Base-by-base conservation (phyloP, 2,113 vertebrate genomes). In the Oryctolagus cuniculus region DNA sequence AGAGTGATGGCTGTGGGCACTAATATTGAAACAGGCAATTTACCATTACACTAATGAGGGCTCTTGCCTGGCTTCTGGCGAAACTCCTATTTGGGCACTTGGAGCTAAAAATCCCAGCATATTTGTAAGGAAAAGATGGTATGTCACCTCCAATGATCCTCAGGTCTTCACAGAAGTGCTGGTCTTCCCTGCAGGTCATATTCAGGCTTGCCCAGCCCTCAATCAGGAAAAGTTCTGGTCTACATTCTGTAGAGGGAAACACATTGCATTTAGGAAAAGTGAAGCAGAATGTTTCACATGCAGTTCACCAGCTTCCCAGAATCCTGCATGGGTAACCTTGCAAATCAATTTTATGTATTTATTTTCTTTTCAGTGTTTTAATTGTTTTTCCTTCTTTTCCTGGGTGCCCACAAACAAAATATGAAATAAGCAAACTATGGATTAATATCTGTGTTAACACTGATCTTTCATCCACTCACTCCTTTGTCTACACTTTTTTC, bases 351-450 rank as follows among this genome's bases (percentile, higher is more conserved):
- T 29, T 64, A 19, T 72, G 9, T 0, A 44, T 51, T 21, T 77
- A 22, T 70, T 85, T 91, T 81, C 53, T 85, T 44, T 92, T 82
- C 31, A 7, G 9, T 67, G 89, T 53, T 66, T 86, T 64, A 70
- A 85, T 75, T 44, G 38, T 78, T 5, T 69, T 93, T 69, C 69
- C 44, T 67, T 82, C 27, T 86, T 87, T 87, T 38, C 27, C 3
- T 77, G 5, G 10, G 9, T 78, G 11, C 31, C 22, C 49, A 78
- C 81, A 74, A 58, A 21, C 31, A 82, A 70, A 87, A 53, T 29
- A 17, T 73, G 38, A 77, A 72, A 79, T 61, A 82, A 49, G 55
- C 19, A 63, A 85, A 44, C 4, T 58, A 89, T 82, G 21, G 3
- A 61, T 70, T 72, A 67, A n/a, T 0, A 55, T 16, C 38, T 53